phyloP scores from a whole-genome alignment of 2,888 invertebrate genomes.

The Oxytorus armatus region DNA sequence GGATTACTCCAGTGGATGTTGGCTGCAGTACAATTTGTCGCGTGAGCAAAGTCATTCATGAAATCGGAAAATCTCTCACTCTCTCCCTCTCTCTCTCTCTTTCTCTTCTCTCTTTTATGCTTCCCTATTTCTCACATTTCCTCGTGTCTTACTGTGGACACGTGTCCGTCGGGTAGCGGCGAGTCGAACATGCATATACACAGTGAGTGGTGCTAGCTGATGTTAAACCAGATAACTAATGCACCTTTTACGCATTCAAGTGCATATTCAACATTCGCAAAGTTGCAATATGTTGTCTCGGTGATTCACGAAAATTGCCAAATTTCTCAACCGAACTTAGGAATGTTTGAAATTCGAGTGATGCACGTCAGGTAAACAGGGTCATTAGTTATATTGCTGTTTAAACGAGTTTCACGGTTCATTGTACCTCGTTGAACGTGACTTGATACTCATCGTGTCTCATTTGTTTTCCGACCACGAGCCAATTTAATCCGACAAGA shows the following conservation, averaged over 20 bases:
- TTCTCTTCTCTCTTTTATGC: constrained; percentile 18
- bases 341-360: constrained; percentile 69
- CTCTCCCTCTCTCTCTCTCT: too few relatives aligned
- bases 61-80: too few relatives aligned
- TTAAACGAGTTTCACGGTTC: constrained; percentile 73
- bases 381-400: constrained; percentile 72
- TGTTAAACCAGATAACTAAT: constrained; percentile 17
- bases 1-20: constrained; percentile 14
- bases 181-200: not conserved
- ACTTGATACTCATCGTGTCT: constrained; percentile 23
- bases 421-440: constrained; percentile 12
- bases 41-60: constrained; percentile 49
- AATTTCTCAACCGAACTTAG: constrained; percentile 36
- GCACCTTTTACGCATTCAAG: constrained; percentile 21
- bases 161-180: constrained; percentile 43
- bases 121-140: constrained; percentile 17
- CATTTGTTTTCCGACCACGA: too few relatives aligned
- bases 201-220: not conserved
- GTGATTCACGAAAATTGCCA: not conserved
- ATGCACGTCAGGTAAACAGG: constrained; percentile 70
- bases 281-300: constrained; percentile 17
- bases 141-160: constrained; percentile 17
- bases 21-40: constrained; percentile 11
- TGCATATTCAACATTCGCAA: constrained; percentile 26
- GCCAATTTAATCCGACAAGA: not conserved